Evolutionary conservation across 2,797 vertebrate genomes (phyloP).

Genomic region (Rhinatrema bivittatum): DNA sequence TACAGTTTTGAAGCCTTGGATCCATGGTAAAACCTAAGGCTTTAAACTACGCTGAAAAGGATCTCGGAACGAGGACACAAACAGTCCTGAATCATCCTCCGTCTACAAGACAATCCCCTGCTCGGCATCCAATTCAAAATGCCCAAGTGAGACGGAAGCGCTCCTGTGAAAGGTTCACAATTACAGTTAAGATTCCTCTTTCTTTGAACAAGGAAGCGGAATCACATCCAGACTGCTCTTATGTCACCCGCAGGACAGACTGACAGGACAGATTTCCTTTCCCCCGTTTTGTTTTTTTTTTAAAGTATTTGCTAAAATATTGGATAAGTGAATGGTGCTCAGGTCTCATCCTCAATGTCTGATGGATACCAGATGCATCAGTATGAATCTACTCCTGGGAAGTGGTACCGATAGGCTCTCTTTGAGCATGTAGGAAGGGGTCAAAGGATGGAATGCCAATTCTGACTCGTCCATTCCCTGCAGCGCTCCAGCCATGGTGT

Average conservation of each 20-base stretch:
- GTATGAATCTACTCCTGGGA: too few relatives aligned
- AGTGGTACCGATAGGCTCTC: too few relatives aligned
- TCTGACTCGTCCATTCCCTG: too few relatives aligned
- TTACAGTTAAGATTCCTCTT: background rate
- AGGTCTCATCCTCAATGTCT: background rate
- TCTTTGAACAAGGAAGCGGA: background rate
- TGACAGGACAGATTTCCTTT: too few relatives aligned
- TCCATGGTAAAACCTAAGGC: background rate
- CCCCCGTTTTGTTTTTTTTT: too few relatives aligned
- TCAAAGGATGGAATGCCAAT: too few relatives aligned
- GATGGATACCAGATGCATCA: background rate
- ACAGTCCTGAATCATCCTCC: background rate
- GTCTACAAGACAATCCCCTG: background rate
- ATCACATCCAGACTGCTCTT: slow-evolving; percentile 8
- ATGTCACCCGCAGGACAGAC: too few relatives aligned
- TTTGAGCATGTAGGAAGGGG: too few relatives aligned
- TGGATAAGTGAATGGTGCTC: too few relatives aligned
- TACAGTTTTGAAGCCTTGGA: background rate
- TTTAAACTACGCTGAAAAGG: slow-evolving; percentile 4
- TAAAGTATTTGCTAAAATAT: too few relatives aligned
- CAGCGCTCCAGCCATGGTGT: too few relatives aligned
- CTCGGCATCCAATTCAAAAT: background rate
- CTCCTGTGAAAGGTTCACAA: background rate
- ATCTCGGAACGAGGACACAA: slow-evolving; percentile 2
- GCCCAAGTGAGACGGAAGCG: background rate